Percentiles rank a stretch among this genome's conserved stretches.
phyloP scores from a whole-genome alignment of 2,888 invertebrate genomes.

The Argyresthia goedartella region DNA sequence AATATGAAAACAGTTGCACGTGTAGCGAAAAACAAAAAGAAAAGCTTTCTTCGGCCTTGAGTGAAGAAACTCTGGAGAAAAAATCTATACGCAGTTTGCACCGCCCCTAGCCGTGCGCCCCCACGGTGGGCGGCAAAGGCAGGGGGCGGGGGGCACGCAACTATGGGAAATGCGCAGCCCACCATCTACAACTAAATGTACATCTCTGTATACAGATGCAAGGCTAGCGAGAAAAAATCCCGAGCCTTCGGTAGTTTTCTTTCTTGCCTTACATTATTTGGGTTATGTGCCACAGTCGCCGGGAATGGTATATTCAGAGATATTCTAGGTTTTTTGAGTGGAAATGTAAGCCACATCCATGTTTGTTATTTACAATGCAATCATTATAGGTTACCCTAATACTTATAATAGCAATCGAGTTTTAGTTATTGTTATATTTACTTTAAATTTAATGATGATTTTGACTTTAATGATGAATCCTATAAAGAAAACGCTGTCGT shows the following conservation, averaged over 20 bases:
- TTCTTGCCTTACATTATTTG: neutral
- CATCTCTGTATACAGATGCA: neutral
- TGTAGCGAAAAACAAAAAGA: neutral
- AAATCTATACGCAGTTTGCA: slow-evolving; percentile 47
- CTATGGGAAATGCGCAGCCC: slow-evolving; percentile 14
- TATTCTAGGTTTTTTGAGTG: too few species aligned
- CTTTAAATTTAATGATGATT: too few species aligned
- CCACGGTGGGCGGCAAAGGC: neutral
- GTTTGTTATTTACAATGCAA: too few species aligned
- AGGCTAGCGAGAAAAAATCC: slow-evolving; percentile 1
- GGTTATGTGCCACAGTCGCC: neutral
- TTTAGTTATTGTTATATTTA: too few species aligned
- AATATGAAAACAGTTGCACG: slow-evolving; percentile 1
- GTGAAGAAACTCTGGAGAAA: slow-evolving; percentile 32
- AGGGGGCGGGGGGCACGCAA: neutral
- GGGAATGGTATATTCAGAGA: too few species aligned
- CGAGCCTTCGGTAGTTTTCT: neutral
- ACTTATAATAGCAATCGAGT: too few species aligned
- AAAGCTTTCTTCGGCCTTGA: slow-evolving; percentile 35
- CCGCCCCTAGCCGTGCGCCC: neutral
- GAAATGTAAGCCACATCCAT: too few species aligned
- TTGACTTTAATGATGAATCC: too few species aligned
- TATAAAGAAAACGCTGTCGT: too few species aligned
- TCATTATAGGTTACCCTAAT: too few species aligned
- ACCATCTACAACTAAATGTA: neutral